Base-by-base conservation (phyloP, 2,797 vertebrate species). In the Enteromius viviparus region DNA sequence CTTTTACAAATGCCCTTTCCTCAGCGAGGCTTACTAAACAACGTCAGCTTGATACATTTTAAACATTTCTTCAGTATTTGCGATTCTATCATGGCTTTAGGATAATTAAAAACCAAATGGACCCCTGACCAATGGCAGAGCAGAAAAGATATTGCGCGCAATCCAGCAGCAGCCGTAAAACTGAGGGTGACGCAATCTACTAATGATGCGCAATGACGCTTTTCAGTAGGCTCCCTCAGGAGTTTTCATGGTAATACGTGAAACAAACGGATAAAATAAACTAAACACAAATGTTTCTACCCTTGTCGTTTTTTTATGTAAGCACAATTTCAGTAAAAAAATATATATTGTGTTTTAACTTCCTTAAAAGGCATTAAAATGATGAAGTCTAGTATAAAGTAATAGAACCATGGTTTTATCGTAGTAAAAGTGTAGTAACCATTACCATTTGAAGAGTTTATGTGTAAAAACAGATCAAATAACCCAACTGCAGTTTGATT, bases 101-200 rank as follows among this genome's bases (percentile, higher is more conserved):
- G n/a, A 21, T 19, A 11, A 60, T 15, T 34, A 47, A 65, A 65
- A 15, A 42, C 5, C 34, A 19, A 42, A 19, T 62, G 40, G 15
- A 26, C 26, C 34, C 6, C 42, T 64, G 58, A 49, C 64, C 64
- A 78, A 71, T 64, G 26, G 42, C 15, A 64, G 65, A 70, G 32
- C 65, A 78, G 49, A 83, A 49, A 40, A 47, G 40, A 53, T 58
- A 58, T 23, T 37, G 53, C 65, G 82, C 53, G 51, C 75, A 11
- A 4, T 55, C 47, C 47, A 76, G 34, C 23, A 58, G 49, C n/a
- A 55, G 10, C 17, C 1, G 4, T 83, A 60, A 62, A n/a, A 60
- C 26, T 26, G 2, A 37, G 40, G 17, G 79, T 83, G 82, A 83
- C 53, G 75, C 82, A 83, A 62, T n/a, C 40, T 19, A 47, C 11